Evolutionary conservation across 2,797 vertebrate species (phyloP).

Genomic region (Gymnoscopelus microlampas): DNA sequence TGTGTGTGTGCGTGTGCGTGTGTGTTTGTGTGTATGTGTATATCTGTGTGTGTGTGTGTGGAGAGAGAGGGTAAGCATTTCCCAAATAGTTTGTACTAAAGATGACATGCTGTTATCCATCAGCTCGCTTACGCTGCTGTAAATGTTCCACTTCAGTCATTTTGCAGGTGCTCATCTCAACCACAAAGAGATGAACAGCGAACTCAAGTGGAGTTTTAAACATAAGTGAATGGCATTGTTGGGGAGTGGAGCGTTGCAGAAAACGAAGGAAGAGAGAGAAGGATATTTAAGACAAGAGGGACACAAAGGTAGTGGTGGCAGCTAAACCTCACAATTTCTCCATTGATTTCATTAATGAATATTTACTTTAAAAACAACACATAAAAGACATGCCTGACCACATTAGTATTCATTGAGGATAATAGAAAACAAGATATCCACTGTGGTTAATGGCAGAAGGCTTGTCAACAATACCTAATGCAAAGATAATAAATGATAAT

Average conservation of each 20-base stretch:
- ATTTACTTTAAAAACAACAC: no score
- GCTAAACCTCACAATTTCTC: neutral
- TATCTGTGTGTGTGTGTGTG: neutral
- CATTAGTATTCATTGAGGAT: no score
- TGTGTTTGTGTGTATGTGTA: no score
- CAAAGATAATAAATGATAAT: no score
- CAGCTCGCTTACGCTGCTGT: conserved; percentile 5
- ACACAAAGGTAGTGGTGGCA: conserved; percentile 1
- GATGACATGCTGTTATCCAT: conserved; percentile 41
- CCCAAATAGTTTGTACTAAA: conserved; percentile 55
- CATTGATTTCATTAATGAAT: no score
- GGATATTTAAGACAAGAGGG: neutral
- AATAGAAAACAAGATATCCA: no score
- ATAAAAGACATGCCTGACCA: no score
- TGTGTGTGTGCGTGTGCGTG: neutral
- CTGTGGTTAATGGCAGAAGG: neutral
- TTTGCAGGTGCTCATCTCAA: conserved; percentile 49
- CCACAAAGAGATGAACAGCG: conserved; percentile 24
- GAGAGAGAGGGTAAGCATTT: conserved; percentile 25
- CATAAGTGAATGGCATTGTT: conserved; percentile 14
- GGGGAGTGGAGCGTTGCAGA: neutral
- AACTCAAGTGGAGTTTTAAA: conserved; percentile 21
- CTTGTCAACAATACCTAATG: no score
- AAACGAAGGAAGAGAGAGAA: conserved; percentile 7
- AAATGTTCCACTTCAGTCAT: conserved; percentile 40